phyloP scores from a whole-genome alignment of 2,888 invertebrate species.

The Tuta absoluta region DNA sequence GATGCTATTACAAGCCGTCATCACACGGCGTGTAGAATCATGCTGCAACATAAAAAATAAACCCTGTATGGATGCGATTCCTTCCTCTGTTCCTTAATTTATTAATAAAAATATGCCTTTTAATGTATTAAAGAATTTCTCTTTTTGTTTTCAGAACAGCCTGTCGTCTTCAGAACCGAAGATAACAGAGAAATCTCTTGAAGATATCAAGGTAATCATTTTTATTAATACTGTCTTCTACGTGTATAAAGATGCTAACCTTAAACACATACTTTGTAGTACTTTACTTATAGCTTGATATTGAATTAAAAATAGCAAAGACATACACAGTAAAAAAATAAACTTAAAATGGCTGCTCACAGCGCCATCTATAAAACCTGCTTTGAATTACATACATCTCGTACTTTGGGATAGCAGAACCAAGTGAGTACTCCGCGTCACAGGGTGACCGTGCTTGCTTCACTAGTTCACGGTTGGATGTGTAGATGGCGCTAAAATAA shows the following conservation, averaged over 20 bases:
- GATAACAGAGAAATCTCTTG: conserved; percentile 68
- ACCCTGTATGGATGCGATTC: too few relatives aligned
- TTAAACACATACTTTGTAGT: neutral
- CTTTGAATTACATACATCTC: neutral
- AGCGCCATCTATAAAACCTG: conserved; percentile 48
- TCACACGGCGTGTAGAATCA: too few relatives aligned
- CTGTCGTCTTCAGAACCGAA: conserved; percentile 65
- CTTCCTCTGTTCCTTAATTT: too few relatives aligned
- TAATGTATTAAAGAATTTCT: neutral
- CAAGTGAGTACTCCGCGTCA: too few relatives aligned
- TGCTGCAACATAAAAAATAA: too few relatives aligned
- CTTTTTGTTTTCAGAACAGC: conserved; percentile 61
- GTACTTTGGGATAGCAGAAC: neutral
- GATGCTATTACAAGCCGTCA: too few relatives aligned
- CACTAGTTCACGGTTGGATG: conserved; percentile 19
- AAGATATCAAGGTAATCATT: conserved; percentile 68
- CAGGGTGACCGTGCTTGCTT: too few relatives aligned
- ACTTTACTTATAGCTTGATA: neutral
- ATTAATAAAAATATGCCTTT: too few relatives aligned
- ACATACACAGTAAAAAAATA: neutral
- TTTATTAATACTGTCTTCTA: neutral
- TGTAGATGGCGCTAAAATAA: conserved; percentile 13
- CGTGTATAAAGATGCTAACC: neutral
- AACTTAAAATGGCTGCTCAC: neutral
- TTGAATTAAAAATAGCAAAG: neutral